Evolutionary conservation across 2,888 invertebrate species (phyloP).

Genomic region (Ariolimax columbianus): DNA sequence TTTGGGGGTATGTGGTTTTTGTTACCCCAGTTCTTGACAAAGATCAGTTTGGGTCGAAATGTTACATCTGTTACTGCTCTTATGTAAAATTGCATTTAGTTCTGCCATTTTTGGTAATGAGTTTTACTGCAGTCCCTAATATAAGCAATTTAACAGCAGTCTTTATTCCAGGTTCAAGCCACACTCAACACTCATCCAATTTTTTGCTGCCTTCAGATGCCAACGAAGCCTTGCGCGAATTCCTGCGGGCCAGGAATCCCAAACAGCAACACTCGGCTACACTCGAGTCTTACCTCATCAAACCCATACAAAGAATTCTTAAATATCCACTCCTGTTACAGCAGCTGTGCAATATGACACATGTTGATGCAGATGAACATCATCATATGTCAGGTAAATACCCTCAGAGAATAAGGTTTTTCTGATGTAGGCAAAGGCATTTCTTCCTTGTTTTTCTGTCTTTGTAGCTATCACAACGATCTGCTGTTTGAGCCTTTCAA

Average conservation of each 20-base stretch:
- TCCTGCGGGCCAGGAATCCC: constrained; percentile 94
- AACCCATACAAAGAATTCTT: constrained; percentile 98
- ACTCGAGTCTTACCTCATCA: constrained; percentile 97
- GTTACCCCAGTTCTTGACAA: too few species aligned
- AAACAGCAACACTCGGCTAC: constrained; percentile 98
- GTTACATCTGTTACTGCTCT: too few species aligned
- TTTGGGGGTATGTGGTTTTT: too few species aligned
- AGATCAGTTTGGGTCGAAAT: too few species aligned
- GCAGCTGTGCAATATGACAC: constrained; percentile 95
- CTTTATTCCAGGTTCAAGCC: not conserved
- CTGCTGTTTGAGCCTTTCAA: too few species aligned
- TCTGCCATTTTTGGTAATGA: too few species aligned
- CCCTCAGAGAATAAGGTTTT: not conserved
- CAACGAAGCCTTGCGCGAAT: constrained; percentile 96
- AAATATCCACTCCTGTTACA: constrained; percentile 97
- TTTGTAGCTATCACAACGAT: too few species aligned
- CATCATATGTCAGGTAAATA: constrained; percentile 86
- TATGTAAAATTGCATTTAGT: too few species aligned
- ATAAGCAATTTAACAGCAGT: too few species aligned
- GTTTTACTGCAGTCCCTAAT: too few species aligned
- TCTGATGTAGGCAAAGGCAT: too few species aligned
- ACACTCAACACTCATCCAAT: not conserved
- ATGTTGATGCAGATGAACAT: constrained; percentile 94
- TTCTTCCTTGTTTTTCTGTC: too few species aligned
- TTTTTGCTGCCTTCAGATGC: constrained; percentile 84